Base-by-base conservation (phyloP, 1,140 invertebrate genomes). In the Choristoneura fumiferana region DNA sequence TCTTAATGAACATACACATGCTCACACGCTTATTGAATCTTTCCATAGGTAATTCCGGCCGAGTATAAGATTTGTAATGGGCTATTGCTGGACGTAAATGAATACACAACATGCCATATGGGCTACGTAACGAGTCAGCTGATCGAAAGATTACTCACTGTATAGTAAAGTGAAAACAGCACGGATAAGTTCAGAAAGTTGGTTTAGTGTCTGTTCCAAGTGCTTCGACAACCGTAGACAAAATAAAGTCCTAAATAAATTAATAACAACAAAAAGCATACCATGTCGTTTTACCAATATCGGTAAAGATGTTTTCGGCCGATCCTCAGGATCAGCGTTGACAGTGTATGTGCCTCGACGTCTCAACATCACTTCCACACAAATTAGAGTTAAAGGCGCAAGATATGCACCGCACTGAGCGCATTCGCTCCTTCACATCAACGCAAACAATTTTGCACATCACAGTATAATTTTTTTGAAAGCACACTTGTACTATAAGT, bases 331-430 rank as follows among this genome's bases (percentile, higher is more conserved):
- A 55, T 82, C 81, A 63, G 72, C 69, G 53, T 87, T 87, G 38
- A 87, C 84, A 8, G 82, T 84, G 54, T 87, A 87, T 54, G 80
- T 84, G 49, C 83, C 83, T 36, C 84, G 77, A 18, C 84, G 76
- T 37, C 83, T 73, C 58, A 87, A 68, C 84, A 87, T 87, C 43
- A 33, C 79, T 64, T 62, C 56, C 35, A 15, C 29, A 40, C 60
- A 57, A 6, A 29, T 29, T 2, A 29, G 22, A 29, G 22, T 29
- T 29, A 29, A 29, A 57, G 40, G 43, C 61, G 49, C 60, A 58
- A 60, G 35, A 12, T 43, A 62, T 8, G 36, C 67, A 67, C 68
- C 58, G 52, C 62, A 65, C 61, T 54, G 58, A 64, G 57, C 62
- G 71, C 60, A 60, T 65, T 53, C 34, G 63, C 66, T 70, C 71